Percentiles rank a stretch among this genome's conserved stretches.
Evolutionary conservation across 1,140 invertebrate species (phyloP).

Genomic region (Antheraea mylitta): DNA sequence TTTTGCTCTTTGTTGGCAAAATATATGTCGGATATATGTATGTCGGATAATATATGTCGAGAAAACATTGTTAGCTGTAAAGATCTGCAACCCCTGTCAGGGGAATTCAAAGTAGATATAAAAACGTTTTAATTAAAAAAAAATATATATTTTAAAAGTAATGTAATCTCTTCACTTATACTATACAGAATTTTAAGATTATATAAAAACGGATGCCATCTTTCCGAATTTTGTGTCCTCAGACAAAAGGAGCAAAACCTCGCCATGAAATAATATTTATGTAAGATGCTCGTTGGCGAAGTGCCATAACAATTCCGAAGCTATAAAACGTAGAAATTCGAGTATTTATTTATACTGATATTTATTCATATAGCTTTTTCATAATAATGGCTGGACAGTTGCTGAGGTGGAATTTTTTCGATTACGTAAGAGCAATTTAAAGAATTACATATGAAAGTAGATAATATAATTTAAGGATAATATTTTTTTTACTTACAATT

Average conservation of each 20-base stretch:
- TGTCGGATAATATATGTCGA: too few species aligned
- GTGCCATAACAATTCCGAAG: slow-evolving; percentile 44
- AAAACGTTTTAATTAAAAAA: background rate
- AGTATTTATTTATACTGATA: background rate
- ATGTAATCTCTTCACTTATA: background rate
- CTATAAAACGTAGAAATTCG: slow-evolving; percentile 19
- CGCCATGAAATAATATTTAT: slow-evolving; percentile 35
- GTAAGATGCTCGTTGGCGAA: slow-evolving; percentile 52
- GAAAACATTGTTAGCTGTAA: too few species aligned
- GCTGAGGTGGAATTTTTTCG: background rate
- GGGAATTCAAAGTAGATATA: background rate
- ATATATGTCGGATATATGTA: too few species aligned
- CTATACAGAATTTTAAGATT: background rate
- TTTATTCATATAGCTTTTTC: background rate
- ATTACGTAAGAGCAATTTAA: background rate
- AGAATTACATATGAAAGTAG: too few species aligned
- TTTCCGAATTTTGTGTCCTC: background rate
- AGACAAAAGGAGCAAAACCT: background rate
- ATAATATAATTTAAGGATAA: too few species aligned
- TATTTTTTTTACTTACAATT: too few species aligned
- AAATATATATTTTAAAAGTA: background rate
- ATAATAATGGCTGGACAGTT: background rate
- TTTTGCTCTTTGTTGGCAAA: too few species aligned
- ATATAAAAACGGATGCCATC: background rate
- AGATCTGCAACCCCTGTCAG: too few species aligned